These are phyloP conservation scores for Ichneumon xanthorius DNA, from an alignment of 2,888 invertebrate species.

Conservation along the genomic window DNA sequence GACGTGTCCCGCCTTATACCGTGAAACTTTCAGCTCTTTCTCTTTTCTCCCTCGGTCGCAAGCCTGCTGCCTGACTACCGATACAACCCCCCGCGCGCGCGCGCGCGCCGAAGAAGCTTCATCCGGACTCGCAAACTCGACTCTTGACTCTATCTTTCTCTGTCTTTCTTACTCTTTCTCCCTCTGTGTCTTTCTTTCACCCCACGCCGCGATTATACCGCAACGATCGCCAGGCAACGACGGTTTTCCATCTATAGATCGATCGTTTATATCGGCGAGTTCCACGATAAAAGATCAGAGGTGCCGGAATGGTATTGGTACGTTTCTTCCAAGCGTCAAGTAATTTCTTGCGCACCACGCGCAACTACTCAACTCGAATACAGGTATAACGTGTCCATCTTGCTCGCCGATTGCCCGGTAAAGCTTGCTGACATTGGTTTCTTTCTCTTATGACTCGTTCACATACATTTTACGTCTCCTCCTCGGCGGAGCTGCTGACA, in stretches of 20 bases:
- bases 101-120: slow-evolving; percentile 61
- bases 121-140: slow-evolving; percentile 63
- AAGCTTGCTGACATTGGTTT: slow-evolving; percentile 1
- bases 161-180: slow-evolving; percentile 23
- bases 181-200: slow-evolving; percentile 22
- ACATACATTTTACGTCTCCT: slow-evolving; percentile 25
- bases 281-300: slow-evolving; percentile 57
- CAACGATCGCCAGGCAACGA: slow-evolving; percentile 35
- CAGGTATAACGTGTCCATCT: slow-evolving; percentile 34
- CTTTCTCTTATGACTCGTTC: neutral
- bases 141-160: slow-evolving; percentile 27
- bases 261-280: slow-evolving; percentile 33
- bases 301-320: slow-evolving; percentile 68
- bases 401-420: slow-evolving; percentile 1
- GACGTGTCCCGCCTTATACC: slow-evolving; percentile 66
- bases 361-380: slow-evolving; percentile 36
- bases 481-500: slow-evolving; percentile 19
- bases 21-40: slow-evolving; percentile 41
- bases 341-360: slow-evolving; percentile 61
- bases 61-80: slow-evolving; percentile 59
- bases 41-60: slow-evolving; percentile 54
- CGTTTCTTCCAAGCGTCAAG: slow-evolving; percentile 68
- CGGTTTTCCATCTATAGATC: slow-evolving; percentile 67
- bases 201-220: slow-evolving; percentile 17
- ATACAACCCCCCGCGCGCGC: slow-evolving; percentile 58